phyloP scores from a whole-genome alignment of 2,888 invertebrate species.

The Aphelenchoides bicaudatus region DNA sequence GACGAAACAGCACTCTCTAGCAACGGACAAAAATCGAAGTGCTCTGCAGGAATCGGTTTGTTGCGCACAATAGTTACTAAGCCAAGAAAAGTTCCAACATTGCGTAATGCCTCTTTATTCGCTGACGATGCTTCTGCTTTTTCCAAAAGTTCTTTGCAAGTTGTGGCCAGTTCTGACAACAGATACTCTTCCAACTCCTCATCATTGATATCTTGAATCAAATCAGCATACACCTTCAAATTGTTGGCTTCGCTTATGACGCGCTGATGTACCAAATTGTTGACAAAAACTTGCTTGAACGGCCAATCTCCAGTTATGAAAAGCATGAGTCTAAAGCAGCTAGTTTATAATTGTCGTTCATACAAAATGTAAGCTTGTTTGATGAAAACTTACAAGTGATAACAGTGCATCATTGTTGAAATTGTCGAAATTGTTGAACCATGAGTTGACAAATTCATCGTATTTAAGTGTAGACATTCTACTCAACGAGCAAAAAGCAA shows the following conservation, averaged over 20 bases:
- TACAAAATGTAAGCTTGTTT: too few species aligned
- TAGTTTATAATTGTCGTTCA: too few species aligned
- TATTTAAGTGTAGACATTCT: too few species aligned
- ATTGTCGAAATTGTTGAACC: too few species aligned
- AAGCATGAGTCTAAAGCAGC: too few species aligned
- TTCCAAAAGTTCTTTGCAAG: background rate
- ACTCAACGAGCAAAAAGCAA: too few species aligned
- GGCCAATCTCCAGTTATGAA: too few species aligned
- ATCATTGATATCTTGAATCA: background rate
- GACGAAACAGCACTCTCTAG: background rate
- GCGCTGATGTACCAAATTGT: background rate
- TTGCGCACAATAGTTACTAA: background rate
- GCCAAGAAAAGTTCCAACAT: slow-evolving; percentile 3
- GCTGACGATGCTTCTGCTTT: background rate
- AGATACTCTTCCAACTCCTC: background rate
- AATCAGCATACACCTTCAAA: slow-evolving; percentile 1
- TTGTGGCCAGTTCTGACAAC: background rate
- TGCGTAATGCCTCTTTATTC: slow-evolving; percentile 4
- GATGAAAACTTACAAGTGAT: too few species aligned
- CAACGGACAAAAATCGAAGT: background rate
- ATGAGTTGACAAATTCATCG: too few species aligned
- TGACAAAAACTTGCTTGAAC: too few species aligned
- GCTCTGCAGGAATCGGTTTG: background rate
- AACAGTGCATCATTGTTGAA: too few species aligned
- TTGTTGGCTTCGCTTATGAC: background rate